These are phyloP conservation scores for Ypsolopha sequella DNA, from an alignment of 2,888 invertebrate species.

Conservation along the genomic window DNA sequence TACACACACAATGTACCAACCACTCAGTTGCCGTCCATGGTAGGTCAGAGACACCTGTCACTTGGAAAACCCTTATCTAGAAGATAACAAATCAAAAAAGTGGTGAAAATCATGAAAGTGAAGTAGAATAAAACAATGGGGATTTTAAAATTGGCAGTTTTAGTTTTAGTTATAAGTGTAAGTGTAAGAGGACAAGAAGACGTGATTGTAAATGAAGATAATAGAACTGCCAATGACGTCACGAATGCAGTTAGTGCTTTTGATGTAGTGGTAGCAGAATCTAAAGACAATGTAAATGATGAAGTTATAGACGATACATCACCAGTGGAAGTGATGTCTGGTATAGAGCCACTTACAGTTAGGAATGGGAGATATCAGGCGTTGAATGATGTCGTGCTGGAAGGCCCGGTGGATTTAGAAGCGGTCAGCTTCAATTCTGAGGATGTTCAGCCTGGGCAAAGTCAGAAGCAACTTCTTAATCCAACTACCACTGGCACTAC, in stretches of 20 bases:
- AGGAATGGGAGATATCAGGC: constrained; percentile 55
- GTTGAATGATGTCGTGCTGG: constrained; percentile 35
- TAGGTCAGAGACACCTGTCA: constrained; percentile 45
- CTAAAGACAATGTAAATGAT: constrained; percentile 10
- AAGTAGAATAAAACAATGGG: constrained; percentile 41
- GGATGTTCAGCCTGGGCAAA: constrained; percentile 21
- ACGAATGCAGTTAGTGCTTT: constrained; percentile 12
- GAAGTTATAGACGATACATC: constrained; percentile 21
- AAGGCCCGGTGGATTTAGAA: constrained; percentile 30
- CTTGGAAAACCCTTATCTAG: constrained; percentile 25
- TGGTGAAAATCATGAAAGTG: constrained; percentile 26
- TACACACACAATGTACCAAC: constrained; percentile 45
- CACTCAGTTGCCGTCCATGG: constrained; percentile 46
- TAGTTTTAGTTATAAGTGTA: constrained; percentile 41
- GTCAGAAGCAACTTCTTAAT: constrained; percentile 39
- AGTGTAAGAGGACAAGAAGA: constrained; percentile 49
- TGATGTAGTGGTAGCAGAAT: constrained; percentile 14
- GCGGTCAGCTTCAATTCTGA: constrained; percentile 30
- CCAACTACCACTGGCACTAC: constrained; percentile 33
- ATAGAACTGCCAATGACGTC: constrained; percentile 26
- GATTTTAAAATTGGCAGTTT: constrained; percentile 37
- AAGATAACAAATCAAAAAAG: constrained; percentile 28
- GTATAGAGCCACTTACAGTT: constrained; percentile 28
- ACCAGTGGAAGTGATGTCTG: constrained; percentile 34
- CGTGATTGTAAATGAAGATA: constrained; percentile 27